These are phyloP conservation scores for Drosophila bipectinata DNA, from an alignment of 1,140 invertebrate genomes.

Conservation along the genomic window DNA sequence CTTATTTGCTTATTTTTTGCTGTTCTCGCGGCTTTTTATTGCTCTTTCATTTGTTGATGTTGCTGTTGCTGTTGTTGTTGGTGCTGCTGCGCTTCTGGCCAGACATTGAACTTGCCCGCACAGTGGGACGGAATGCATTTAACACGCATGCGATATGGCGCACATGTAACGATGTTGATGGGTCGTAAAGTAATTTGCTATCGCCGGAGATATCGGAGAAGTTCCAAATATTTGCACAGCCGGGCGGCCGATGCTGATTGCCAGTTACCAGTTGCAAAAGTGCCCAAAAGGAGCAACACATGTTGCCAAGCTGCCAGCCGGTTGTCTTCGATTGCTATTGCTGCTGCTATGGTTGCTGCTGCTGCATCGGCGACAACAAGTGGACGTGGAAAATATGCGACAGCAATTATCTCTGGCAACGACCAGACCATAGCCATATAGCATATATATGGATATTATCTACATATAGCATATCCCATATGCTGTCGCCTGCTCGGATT, in stretches of 20 bases:
- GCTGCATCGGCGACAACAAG: conserved; percentile 61
- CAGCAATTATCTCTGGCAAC: conserved; percentile 72
- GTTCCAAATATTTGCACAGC: conserved; percentile 59
- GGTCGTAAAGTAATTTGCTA: conserved; percentile 39
- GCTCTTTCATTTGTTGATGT: conserved; percentile 1
- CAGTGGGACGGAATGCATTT: conserved; percentile 53
- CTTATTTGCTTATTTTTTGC: conserved; percentile 10
- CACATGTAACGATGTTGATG: conserved; percentile 11
- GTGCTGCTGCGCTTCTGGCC: conserved; percentile 24
- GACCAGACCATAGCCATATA: conserved; percentile 34
- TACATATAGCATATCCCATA: conserved; percentile 42
- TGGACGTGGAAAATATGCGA: conserved; percentile 75
- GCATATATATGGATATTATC: conserved; percentile 27
- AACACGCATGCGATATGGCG: conserved; percentile 18
- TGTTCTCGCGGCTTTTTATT: conserved; percentile 17
- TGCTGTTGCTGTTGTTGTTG: conserved; percentile 32
- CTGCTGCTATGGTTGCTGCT: conserved; percentile 1
- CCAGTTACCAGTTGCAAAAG: conserved; percentile 58
- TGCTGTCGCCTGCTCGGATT: conserved; percentile 67
- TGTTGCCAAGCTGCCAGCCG: conserved; percentile 55
- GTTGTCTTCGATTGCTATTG: conserved; percentile 9
- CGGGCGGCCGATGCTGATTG: conserved; percentile 12
- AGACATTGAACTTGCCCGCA: conserved; percentile 77
- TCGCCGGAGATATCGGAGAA: conserved; percentile 23
- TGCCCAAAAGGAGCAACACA: conserved; percentile 69